Evolutionary conservation across 2,113 vertebrate species (phyloP).

Genomic region (Machaerirhynchus nigripectus): DNA sequence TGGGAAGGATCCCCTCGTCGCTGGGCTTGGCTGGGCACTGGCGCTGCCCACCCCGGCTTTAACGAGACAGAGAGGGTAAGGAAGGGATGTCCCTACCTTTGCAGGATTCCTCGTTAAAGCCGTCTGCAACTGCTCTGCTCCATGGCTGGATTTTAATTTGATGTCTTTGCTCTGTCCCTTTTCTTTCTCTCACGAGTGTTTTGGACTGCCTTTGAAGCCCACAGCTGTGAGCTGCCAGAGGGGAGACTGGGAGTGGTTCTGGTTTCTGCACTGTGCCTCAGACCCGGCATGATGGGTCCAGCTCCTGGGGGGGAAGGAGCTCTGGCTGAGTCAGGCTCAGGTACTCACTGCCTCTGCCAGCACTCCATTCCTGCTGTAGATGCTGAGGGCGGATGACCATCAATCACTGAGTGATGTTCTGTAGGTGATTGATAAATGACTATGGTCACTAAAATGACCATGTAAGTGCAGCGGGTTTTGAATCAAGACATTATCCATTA

Average conservation of each 20-base stretch:
- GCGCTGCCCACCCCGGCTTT: not conserved
- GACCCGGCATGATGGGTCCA: rapidly evolving
- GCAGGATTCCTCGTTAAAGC: not conserved
- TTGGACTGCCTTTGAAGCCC: not conserved
- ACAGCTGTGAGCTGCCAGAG: not conserved
- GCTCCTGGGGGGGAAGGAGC: not conserved
- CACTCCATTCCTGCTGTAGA: not conserved
- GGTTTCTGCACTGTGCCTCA: not conserved
- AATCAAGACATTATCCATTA: not conserved
- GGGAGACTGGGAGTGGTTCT: not conserved
- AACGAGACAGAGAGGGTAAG: not conserved
- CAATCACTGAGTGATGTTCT: not conserved
- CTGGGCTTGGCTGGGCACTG: not conserved
- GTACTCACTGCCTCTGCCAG: not conserved
- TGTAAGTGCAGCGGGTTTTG: not conserved
- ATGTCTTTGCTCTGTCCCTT: not conserved
- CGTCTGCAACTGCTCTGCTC: not conserved
- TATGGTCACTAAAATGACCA: not conserved
- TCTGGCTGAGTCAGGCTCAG: not conserved
- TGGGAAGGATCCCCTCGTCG: rapidly evolving
- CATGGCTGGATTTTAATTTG: not conserved
- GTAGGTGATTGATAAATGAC: not conserved
- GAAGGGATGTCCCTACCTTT: not conserved
- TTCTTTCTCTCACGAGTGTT: not conserved
- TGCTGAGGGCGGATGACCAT: not conserved